A percentile compares a stretch with the other conserved stretches of the same genome.
phyloP scores from a whole-genome alignment of 2,797 vertebrate species.

The Liparis tanakae region DNA sequence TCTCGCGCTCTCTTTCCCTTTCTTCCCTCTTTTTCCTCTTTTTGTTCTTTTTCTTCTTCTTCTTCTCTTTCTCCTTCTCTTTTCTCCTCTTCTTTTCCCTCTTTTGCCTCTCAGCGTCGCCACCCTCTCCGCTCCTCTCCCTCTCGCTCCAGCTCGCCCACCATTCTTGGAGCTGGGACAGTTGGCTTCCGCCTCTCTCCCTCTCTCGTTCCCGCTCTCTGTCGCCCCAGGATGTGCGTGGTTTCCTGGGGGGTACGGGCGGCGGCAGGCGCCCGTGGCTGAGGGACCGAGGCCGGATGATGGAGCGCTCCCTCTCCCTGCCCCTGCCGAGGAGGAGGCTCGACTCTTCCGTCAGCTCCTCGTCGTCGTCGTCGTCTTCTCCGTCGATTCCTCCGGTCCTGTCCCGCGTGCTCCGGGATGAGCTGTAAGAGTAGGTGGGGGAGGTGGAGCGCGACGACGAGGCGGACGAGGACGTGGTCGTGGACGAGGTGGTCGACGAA shows the following conservation, averaged over 20 bases:
- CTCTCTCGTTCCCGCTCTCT: slow-evolving; percentile 86
- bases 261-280: slow-evolving; percentile 84
- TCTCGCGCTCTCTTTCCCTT: slow-evolving; percentile 81
- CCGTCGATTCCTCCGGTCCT: slow-evolving; percentile 79
- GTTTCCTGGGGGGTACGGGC: slow-evolving; percentile 85
- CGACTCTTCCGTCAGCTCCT: slow-evolving; percentile 86
- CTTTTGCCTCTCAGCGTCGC: slow-evolving; percentile 77
- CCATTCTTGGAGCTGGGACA: slow-evolving; percentile 86
- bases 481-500: slow-evolving; percentile 81
- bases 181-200: slow-evolving; percentile 83
- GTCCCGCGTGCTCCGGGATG: slow-evolving; percentile 83
- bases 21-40: slow-evolving; percentile 83
- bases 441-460: slow-evolving; percentile 84
- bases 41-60: slow-evolving; percentile 85
- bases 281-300: slow-evolving; percentile 82
- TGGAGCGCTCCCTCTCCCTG: slow-evolving; percentile 80
- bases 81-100: slow-evolving; percentile 83
- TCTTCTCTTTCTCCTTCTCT: slow-evolving; percentile 84
- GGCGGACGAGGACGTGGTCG: slow-evolving; percentile 80
- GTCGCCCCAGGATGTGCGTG: slow-evolving; percentile 86
- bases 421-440: slow-evolving; percentile 83
- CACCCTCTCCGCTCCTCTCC: slow-evolving; percentile 76
- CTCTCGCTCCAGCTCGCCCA: slow-evolving; percentile 86
- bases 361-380: slow-evolving; percentile 85
- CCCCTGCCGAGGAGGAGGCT: slow-evolving; percentile 85